Conservation (phyloP, 2,113 vertebrate genomes). For the Pardalotus punctatus region DNA sequence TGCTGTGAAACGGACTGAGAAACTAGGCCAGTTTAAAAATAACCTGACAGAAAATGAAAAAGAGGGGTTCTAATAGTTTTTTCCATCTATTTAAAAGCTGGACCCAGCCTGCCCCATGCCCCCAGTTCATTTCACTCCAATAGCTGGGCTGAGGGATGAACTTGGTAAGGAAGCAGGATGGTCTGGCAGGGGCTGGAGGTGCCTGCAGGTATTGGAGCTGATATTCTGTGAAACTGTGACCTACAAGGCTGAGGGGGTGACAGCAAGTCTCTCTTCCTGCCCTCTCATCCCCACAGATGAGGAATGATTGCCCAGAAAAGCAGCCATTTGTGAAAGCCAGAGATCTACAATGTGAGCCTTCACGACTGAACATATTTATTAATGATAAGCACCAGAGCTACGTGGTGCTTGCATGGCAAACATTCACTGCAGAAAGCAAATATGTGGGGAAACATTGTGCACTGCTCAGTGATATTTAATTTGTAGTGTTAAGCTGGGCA, state of each 20-base stretch:
- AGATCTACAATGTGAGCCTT: neutral
- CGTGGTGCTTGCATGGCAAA: neutral
- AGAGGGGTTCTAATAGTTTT: neutral
- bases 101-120: neutral
- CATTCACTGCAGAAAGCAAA: neutral
- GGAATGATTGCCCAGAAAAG: neutral
- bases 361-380: neutral
- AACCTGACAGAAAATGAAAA: neutral
- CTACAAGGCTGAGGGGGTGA: neutral
- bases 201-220: neutral
- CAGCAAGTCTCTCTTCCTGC: fast-evolving
- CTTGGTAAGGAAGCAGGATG: neutral
- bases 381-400: neutral
- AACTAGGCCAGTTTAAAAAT: constrained; percentile 43
- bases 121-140: neutral
- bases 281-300: neutral
- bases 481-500: neutral
- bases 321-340: neutral
- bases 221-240: neutral
- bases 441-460: neutral
- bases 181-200: neutral
- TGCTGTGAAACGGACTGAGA: neutral
- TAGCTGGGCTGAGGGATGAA: neutral
- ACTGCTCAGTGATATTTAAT: neutral
- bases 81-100: neutral